Evolutionary conservation across 2,797 vertebrate genomes (phyloP).

Genomic region (Helicolenus hilgendorfi): DNA sequence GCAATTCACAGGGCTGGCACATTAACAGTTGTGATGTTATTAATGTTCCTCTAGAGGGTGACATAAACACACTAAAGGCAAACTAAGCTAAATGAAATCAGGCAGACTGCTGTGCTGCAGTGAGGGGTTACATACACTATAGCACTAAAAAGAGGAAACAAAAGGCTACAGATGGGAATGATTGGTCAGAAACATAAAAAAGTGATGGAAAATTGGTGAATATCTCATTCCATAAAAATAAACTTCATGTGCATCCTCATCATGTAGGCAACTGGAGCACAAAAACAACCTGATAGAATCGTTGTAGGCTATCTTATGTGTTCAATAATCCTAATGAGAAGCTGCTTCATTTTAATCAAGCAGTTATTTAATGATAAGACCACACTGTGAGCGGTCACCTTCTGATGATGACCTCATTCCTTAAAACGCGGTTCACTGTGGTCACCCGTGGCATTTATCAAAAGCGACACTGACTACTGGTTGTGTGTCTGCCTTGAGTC

Average conservation of each 20-base stretch:
- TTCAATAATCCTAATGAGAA: neutral
- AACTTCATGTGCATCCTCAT: neutral
- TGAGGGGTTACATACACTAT: neutral
- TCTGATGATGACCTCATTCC: conserved; percentile 51
- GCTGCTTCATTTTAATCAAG: conserved; percentile 17
- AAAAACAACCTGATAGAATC: neutral
- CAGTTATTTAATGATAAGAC: neutral
- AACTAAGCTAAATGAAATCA: neutral
- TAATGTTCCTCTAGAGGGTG: conserved; percentile 76
- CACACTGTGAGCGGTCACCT: conserved; percentile 39
- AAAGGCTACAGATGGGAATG: neutral
- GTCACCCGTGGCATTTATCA: conserved; percentile 35
- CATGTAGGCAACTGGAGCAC: neutral
- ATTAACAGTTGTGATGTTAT: neutral
- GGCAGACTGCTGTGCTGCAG: neutral
- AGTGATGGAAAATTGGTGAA: neutral
- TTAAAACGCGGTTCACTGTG: conserved; percentile 7
- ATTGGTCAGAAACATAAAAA: neutral
- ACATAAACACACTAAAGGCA: conserved; percentile 34
- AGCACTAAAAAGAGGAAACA: neutral
- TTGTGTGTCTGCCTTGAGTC: conserved; percentile 12
- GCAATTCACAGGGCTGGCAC: neutral
- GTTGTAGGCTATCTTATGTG: neutral
- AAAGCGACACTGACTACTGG: conserved; percentile 16
- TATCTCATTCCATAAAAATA: neutral